These are phyloP conservation scores for Sphaeridia pumilis DNA, from an alignment of 2,888 invertebrate species.

Conservation along the genomic window DNA sequence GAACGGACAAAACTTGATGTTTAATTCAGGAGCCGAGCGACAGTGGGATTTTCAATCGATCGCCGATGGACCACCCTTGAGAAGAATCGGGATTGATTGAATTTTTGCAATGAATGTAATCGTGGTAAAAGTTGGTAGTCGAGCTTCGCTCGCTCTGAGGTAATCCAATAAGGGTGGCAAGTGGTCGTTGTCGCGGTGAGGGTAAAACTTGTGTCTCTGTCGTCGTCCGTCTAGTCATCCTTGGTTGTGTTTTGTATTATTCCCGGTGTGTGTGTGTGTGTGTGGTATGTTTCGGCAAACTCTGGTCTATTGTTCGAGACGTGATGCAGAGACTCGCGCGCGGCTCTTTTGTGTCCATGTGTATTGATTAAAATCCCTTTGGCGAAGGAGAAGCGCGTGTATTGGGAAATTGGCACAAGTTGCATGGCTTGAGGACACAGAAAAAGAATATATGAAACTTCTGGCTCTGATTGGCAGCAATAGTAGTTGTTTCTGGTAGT, in stretches of 20 bases:
- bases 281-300: neutral
- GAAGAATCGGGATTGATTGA: slow-evolving; percentile 18
- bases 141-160: neutral
- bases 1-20: neutral
- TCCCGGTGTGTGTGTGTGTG: neutral
- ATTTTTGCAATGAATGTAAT: slow-evolving; percentile 26
- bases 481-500: no score
- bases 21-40: neutral
- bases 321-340: neutral
- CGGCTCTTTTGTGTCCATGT: neutral
- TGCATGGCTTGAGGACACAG: no score
- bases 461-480: no score
- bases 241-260: neutral
- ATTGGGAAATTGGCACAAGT: no score
- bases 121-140: no score
- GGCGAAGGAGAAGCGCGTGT: no score
- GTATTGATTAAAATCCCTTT: no score
- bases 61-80: neutral
- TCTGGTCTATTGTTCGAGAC: neutral
- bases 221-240: no score
- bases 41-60: neutral
- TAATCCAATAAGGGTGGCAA: neutral
- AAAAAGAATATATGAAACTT: no score
- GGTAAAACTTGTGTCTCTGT: neutral
- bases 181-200: neutral